phyloP scores from a whole-genome alignment of 2,797 vertebrate species.

The Loriculus beryllinus region DNA sequence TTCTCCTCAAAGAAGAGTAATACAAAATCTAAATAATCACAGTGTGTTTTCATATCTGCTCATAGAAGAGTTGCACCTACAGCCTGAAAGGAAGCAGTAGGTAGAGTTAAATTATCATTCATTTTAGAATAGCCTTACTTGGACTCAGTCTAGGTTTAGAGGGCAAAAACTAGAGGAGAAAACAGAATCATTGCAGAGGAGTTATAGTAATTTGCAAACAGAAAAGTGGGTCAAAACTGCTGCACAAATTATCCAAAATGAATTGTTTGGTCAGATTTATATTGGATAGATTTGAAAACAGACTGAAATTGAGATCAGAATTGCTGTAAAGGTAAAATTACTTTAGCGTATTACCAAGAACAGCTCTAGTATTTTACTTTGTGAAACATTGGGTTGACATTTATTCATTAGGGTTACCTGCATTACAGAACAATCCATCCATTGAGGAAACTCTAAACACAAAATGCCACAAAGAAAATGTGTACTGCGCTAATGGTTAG shows the following conservation, averaged over 20 bases:
- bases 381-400: neutral
- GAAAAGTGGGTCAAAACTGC: slow-evolving; percentile 41
- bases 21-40: neutral
- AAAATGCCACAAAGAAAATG: slow-evolving; percentile 21
- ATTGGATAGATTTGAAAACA: slow-evolving; percentile 14
- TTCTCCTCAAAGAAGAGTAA: neutral
- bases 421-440: slow-evolving; percentile 14
- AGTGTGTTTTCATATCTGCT: neutral
- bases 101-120: neutral
- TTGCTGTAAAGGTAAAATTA: slow-evolving; percentile 24
- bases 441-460: neutral
- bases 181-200: neutral
- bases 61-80: neutral
- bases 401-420: slow-evolving; percentile 33
- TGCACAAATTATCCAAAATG: slow-evolving; percentile 36
- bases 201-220: slow-evolving; percentile 28
- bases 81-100: neutral
- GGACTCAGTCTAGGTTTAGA: neutral
- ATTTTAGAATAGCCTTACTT: slow-evolving; percentile 1
- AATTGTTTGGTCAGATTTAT: slow-evolving; percentile 17
- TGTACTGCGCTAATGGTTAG: neutral
- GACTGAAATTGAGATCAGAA: slow-evolving; percentile 11
- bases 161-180: neutral
- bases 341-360: neutral
- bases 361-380: neutral